Evolutionary conservation across 1,140 invertebrate species (phyloP).

Genomic region (Parasteatoda tepidariorum): DNA sequence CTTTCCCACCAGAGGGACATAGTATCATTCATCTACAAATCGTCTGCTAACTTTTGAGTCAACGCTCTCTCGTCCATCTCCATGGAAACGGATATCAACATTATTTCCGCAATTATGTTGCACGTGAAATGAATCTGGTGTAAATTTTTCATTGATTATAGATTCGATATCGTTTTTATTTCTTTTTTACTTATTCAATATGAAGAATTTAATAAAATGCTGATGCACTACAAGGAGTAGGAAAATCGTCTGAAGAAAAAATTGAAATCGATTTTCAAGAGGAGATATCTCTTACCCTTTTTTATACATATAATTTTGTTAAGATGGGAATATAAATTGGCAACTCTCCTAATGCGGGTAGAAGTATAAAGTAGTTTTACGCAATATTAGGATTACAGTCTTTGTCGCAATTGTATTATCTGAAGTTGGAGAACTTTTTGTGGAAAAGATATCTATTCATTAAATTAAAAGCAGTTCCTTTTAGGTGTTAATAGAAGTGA

Average conservation of each 20-base stretch:
- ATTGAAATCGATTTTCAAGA: not conserved
- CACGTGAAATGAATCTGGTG: constrained; percentile 32
- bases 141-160: constrained; percentile 40
- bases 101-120: constrained; percentile 50
- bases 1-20: constrained; percentile 24
- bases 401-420: too few species aligned
- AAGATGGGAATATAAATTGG: not conserved
- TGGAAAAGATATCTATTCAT: too few species aligned
- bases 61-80: constrained; percentile 48
- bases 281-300: not conserved
- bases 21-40: constrained; percentile 11
- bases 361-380: too few species aligned
- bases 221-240: not conserved
- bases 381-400: too few species aligned
- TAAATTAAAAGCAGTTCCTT: too few species aligned
- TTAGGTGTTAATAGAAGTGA: too few species aligned
- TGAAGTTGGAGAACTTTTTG: too few species aligned
- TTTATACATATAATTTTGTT: too few species aligned
- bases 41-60: constrained; percentile 57
- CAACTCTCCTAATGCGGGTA: not conserved
- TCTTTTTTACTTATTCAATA: constrained; percentile 16
- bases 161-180: constrained; percentile 10
- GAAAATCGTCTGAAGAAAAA: not conserved
- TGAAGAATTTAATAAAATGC: constrained; percentile 9
- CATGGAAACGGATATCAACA: constrained; percentile 53